Evolutionary conservation across 2,888 invertebrate genomes (phyloP), one percentile per base, ranked within the genome.

Genomic region (Himalopsyche tibetana): DNA sequence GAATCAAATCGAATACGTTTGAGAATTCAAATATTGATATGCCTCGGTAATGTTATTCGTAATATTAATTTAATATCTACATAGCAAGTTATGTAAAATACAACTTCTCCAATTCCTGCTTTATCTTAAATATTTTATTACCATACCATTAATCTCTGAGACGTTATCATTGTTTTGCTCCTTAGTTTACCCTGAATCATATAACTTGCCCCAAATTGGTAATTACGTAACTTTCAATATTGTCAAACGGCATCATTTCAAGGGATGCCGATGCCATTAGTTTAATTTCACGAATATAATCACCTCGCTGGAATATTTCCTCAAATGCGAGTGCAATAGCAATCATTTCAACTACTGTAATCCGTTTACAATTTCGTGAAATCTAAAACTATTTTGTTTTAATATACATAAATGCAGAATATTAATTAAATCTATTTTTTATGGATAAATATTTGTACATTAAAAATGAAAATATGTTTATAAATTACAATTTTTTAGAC

Each of bases 121-220:
- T 84, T 87, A 85, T 83, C 85, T 81, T 55, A 83, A 87, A 85
- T 85, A 85, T 87, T 87, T 87, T 87, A 87, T 85, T 87, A 85
- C 87, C 79, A 15, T 28, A 19, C 79, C 85, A 87, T 87, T 87
- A 87, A 87, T 87, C 86, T 87, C 85, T 82, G 84, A 84, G 82
- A 63, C 82, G 69, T 74, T 87, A 87, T 87, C 87, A 84, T 83
- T 87, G 85, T 87, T 88, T 85, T 80, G 82, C 84, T 84, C 84
- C 81, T 56, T 82, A 88, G 84, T 87, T 87, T 83, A 69, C 88
- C 83, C 82, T 74, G 80, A 88, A 82, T 84, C 84, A 86, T 84
- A 51, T 82, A 88, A 85, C 86, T 87, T 85, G 36, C 84, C 82
- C 82, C 82, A 84, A 83, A 87, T 87, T 82, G 80, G 82, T 83